These are phyloP conservation scores for Xanthia icteritia DNA, from an alignment of 2,888 invertebrate species.

Conservation along the genomic window DNA sequence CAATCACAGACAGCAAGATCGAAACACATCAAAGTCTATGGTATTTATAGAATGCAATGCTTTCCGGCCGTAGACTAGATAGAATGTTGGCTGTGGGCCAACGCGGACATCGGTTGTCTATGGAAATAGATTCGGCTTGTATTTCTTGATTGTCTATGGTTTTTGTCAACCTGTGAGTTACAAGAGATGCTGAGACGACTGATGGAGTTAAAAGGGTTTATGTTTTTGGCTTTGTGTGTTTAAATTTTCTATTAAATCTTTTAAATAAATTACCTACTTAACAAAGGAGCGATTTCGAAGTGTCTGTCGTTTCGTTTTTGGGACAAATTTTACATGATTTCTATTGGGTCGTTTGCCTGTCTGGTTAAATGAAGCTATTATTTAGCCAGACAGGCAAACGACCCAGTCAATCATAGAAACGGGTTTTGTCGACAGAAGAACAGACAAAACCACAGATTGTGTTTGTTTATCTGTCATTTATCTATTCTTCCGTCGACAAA, in stretches of 20 bases:
- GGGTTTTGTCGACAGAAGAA: too few relatives aligned
- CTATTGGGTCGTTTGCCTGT: too few relatives aligned
- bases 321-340: neutral
- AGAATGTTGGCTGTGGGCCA: constrained; percentile 71
- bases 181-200: constrained; percentile 11
- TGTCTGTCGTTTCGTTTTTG: neutral
- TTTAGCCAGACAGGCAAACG: too few relatives aligned
- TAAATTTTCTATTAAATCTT: neutral
- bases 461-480: too few relatives aligned
- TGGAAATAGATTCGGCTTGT: constrained; percentile 72
- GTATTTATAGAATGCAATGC: constrained; percentile 74
- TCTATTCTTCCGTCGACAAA: too few relatives aligned
- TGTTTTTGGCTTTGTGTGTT: constrained; percentile 6
- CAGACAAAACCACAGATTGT: too few relatives aligned
- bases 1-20: constrained; percentile 67
- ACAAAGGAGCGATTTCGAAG: neutral
- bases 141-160: constrained; percentile 70
- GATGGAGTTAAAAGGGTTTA: constrained; percentile 26
- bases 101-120: constrained; percentile 68
- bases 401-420: too few relatives aligned
- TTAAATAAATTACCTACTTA: neutral
- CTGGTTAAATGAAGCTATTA: too few relatives aligned
- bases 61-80: constrained; percentile 75
- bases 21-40: constrained; percentile 76
- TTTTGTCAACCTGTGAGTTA: constrained; percentile 66